Evolutionary conservation across 2,797 vertebrate species (phyloP).

Genomic region (Prionace glauca): DNA sequence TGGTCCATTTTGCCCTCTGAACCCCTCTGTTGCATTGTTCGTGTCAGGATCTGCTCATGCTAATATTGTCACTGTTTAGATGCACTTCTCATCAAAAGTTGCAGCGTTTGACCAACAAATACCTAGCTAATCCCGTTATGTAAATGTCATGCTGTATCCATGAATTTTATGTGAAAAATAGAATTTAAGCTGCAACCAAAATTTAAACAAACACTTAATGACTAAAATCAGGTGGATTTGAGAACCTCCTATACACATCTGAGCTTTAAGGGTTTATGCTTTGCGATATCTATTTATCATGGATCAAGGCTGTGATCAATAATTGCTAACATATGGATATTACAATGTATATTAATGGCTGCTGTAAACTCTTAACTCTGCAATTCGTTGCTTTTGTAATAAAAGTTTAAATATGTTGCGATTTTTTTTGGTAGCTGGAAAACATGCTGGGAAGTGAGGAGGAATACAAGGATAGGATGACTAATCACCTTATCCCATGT

Average conservation of each 20-base stretch:
- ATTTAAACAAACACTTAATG: background rate
- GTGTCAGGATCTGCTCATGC: background rate
- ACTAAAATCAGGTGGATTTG: background rate
- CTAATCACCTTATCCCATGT: conserved; percentile 73
- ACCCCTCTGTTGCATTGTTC: background rate
- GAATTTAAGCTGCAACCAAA: background rate
- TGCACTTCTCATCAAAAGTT: background rate
- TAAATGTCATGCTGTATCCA: background rate
- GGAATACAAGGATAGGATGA: conserved; percentile 67
- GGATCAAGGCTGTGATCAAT: background rate
- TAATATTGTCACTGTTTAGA: background rate
- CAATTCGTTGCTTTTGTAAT: background rate
- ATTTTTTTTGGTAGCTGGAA: conserved; percentile 66
- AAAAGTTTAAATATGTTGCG: background rate
- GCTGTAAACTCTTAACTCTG: background rate
- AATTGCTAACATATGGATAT: background rate
- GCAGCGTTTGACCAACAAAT: background rate
- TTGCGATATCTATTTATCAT: background rate
- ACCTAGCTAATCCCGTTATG: background rate
- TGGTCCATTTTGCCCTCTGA: background rate
- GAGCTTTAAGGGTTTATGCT: background rate
- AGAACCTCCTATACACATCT: background rate
- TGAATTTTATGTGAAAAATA: background rate
- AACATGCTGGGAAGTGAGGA: conserved; percentile 73
- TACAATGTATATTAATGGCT: background rate